Conservation (phyloP, 2,888 invertebrate species). For the Cancer borealis region DNA sequence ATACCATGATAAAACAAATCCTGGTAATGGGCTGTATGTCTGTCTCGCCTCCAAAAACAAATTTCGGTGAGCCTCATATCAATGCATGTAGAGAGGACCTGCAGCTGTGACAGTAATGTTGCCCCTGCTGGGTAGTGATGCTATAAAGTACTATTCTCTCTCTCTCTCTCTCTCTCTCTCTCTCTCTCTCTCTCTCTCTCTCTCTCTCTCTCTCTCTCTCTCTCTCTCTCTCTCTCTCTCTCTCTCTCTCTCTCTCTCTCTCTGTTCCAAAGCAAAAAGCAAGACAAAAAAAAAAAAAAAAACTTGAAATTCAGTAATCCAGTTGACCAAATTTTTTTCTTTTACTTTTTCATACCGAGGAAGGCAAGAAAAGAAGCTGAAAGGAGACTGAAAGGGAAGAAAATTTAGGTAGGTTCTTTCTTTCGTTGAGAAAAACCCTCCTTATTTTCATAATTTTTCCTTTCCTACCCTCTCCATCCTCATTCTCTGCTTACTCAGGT, state of each 20-base stretch:
- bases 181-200: not conserved
- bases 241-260: conserved; percentile 12
- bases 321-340: not conserved
- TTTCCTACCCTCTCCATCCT: not conserved
- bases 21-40: no score
- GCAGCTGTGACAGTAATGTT: no score
- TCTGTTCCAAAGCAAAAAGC: not conserved
- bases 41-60: no score
- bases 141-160: not conserved
- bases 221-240: not conserved
- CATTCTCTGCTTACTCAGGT: no score
- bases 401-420: not conserved
- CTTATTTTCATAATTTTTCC: not conserved
- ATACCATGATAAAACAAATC: no score
- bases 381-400: not conserved
- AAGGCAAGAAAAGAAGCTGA: not conserved
- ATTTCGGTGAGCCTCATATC: no score
- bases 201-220: not conserved
- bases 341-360: not conserved
- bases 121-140: no score
- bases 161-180: not conserved
- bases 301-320: not conserved
- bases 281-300: not conserved
- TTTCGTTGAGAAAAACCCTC: not conserved
- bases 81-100: no score